These are phyloP conservation scores for Clarias batrachus DNA, from an alignment of 2,113 vertebrate species.

Conservation along the genomic window DNA sequence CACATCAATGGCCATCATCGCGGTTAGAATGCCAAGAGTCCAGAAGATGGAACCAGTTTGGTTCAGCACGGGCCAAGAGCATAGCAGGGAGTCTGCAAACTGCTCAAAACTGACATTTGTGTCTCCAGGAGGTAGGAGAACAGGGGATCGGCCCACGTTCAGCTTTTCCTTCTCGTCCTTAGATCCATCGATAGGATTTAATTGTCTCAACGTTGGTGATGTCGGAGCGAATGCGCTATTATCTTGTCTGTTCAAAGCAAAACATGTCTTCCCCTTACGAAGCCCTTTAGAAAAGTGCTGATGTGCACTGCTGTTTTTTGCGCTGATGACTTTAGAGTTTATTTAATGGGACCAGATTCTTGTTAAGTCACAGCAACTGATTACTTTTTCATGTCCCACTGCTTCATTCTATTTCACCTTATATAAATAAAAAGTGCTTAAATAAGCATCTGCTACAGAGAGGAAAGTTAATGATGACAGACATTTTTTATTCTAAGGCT, in stretches of 20 bases:
- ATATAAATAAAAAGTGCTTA: constrained; percentile 69
- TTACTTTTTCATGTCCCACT: constrained; percentile 78
- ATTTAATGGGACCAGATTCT: constrained; percentile 74
- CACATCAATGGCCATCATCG: constrained; percentile 71
- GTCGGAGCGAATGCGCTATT: constrained; percentile 59
- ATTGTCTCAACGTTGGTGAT: constrained; percentile 67
- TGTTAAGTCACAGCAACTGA: constrained; percentile 76
- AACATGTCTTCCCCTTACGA: constrained; percentile 36
- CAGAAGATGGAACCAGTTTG: constrained; percentile 79
- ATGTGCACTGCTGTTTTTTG: constrained; percentile 65
- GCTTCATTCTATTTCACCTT: constrained; percentile 64
- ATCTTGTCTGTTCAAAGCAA: constrained; percentile 52
- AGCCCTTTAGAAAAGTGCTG: constrained; percentile 65
- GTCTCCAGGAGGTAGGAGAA: constrained; percentile 76
- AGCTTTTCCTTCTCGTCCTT: constrained; percentile 57
- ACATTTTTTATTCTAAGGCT: constrained; percentile 44
- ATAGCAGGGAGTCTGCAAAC: constrained; percentile 80
- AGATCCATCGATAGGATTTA: constrained; percentile 67
- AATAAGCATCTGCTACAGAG: constrained; percentile 55
- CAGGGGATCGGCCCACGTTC: constrained; percentile 68
- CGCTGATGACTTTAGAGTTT: constrained; percentile 64
- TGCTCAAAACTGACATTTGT: constrained; percentile 82
- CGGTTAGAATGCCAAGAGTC: constrained; percentile 72
- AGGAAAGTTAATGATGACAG: constrained; percentile 47
- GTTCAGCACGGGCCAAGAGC: constrained; percentile 74